Base-by-base conservation (phyloP, 2,113 vertebrate genomes). In the Entelurus aequoreus region DNA sequence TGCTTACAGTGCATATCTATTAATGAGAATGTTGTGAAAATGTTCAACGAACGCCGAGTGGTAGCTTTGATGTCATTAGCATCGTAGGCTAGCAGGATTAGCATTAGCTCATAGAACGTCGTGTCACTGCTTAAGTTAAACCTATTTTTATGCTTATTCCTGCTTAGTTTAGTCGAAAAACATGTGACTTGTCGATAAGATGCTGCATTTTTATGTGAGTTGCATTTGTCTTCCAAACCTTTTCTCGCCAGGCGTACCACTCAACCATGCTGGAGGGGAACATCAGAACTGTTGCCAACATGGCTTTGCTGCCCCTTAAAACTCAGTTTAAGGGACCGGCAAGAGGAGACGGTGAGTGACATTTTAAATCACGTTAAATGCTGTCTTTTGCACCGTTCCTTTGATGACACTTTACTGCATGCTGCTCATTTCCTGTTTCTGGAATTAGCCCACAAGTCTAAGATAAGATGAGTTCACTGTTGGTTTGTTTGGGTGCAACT, bases 321-420 rank as follows among this genome's bases (percentile, higher is more conserved):
- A 98, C 94, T 63, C 96, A 98, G 81, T 99, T 98, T 81, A 99
- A 98, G 86, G 97, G 97, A 56, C 97, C 97, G 2, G 97, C 95
- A 2, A 90, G 95, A 48, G 92, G 92, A 83, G 95, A 98, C 80
- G 97, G 96, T 99, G 86, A 54, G 75, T 16, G 6, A 37, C 2
- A 0, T 59, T 54, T 21, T 5, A 12, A 13, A 3, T 0, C 13
- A 1, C 12, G 13, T 4, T 13, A 37, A 51, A 28, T 19, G 65
- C 19, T 3, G 47, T 44, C 5, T 3, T 7, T 8, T 47, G 16
- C 40, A 48, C 16, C 13, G 35, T 57, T 28, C 0, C 54, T 42
- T 42, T 42, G 40, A 42, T 42, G 40, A 42, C 40, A 42, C 40
- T 8, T 42, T 11, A 46, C 9, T 3, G 1, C 42, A 4, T 46